phyloP scores from a whole-genome alignment of 2,113 vertebrate genomes.

The Geococcyx californianus region DNA sequence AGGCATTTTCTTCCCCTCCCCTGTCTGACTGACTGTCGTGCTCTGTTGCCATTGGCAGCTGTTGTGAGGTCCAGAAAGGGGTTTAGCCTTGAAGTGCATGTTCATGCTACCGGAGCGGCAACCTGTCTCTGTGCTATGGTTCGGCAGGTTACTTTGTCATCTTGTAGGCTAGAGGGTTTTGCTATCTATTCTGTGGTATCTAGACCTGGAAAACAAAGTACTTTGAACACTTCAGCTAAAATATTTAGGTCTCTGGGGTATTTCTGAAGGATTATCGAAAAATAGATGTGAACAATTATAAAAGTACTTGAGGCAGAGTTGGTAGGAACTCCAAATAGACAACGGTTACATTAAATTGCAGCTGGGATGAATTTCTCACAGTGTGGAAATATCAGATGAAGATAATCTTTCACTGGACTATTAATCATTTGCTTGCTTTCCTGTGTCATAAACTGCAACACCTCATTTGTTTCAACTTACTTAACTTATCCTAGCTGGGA shows the following conservation, averaged over 20 bases:
- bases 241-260: background rate
- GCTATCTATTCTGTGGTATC: background rate
- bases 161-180: background rate
- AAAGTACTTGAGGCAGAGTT: background rate
- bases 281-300: background rate
- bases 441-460: constrained; percentile 36
- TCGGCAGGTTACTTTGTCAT: background rate
- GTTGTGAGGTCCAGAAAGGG: background rate
- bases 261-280: background rate
- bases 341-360: background rate
- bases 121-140: background rate
- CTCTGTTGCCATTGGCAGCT: background rate
- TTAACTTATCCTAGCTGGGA: constrained; percentile 30
- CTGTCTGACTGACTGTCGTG: background rate
- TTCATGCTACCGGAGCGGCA: background rate
- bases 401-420: constrained; percentile 57
- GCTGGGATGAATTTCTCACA: constrained; percentile 55
- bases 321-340: background rate
- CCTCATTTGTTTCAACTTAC: constrained; percentile 55
- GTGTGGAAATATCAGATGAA: constrained; percentile 61
- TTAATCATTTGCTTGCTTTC: constrained; percentile 52
- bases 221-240: background rate
- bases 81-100: background rate
- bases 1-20: background rate
- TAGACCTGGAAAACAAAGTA: background rate